Conservation (phyloP, 35 echinoderm and acorn worm species). For the Apostichopus parvimensis region DNA sequence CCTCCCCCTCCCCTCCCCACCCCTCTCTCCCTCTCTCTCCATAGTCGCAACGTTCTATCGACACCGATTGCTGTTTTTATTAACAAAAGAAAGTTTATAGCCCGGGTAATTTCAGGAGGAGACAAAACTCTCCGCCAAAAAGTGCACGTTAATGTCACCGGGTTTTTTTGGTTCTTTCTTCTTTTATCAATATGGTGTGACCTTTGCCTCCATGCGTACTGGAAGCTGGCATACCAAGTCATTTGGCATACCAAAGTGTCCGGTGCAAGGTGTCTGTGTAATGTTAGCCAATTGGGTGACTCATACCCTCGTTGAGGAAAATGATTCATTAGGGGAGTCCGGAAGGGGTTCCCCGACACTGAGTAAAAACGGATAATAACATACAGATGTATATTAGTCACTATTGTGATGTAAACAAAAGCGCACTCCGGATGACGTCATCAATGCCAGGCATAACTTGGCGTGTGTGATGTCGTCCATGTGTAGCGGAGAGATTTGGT, state of each 20-base stretch:
- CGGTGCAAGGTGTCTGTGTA: conserved; percentile 12
- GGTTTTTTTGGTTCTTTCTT: no score
- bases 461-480: no score
- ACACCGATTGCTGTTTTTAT: no score
- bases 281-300: conserved; percentile 20
- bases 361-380: not conserved
- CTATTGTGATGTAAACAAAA: not conserved
- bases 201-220: not conserved
- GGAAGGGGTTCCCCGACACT: conserved; percentile 35
- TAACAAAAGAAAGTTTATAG: no score
- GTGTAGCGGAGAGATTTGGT: no score
- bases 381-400: conserved; percentile 18
- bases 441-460: not conserved
- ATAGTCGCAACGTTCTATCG: no score
- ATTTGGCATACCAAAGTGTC: conserved; percentile 14
- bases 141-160: no score
- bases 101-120: no score
- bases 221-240: not conserved
- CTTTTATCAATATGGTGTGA: not conserved
- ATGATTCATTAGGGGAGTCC: conserved; percentile 26
- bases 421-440: conserved; percentile 10
- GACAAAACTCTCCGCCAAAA: no score
- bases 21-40: no score
- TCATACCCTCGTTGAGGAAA: conserved; percentile 32
- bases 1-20: no score